Percentiles rank a stretch among this genome's conserved stretches.
Conservation (phyloP, 1,140 invertebrate genomes). For the Dysdera silvatica region DNA sequence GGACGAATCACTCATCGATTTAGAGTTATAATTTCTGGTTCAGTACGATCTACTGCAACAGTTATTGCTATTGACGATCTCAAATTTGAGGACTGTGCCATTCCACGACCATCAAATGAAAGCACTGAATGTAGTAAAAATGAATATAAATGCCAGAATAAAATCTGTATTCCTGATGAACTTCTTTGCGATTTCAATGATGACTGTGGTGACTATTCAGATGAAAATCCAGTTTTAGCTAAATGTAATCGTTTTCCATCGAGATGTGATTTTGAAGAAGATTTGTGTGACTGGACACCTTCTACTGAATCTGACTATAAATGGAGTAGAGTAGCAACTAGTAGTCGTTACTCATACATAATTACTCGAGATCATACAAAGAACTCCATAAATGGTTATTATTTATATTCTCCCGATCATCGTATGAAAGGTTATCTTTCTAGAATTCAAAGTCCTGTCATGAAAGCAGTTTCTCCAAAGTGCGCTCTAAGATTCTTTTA, state of each 20-base stretch:
- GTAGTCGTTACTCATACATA: too few species aligned
- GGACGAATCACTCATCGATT: conserved; percentile 28
- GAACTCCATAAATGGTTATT: conserved; percentile 29
- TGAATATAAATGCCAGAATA: conserved; percentile 22
- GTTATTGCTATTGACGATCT: conserved; percentile 27
- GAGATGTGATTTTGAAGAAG: conserved; percentile 29
- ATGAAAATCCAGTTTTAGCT: conserved; percentile 23
- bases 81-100: conserved; percentile 21
- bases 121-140: conserved; percentile 6
- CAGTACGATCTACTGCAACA: neutral
- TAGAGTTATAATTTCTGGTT: conserved; percentile 10
- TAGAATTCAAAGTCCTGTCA: conserved; percentile 20
- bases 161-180: conserved; percentile 20
- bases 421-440: neutral
- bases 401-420: conserved; percentile 13
- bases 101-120: neutral
- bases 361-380: conserved; percentile 28
- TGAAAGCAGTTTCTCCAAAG: conserved; percentile 1
- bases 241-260: conserved; percentile 19
- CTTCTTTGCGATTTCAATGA: conserved; percentile 28
- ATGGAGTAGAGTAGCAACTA: too few species aligned
- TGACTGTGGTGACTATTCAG: conserved; percentile 33
- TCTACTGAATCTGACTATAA: conserved; percentile 14
- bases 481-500: conserved; percentile 33
- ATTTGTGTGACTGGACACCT: conserved; percentile 20